Evolutionary conservation across 2,113 vertebrate genomes (phyloP).

Genomic region (Hippolais icterina): DNA sequence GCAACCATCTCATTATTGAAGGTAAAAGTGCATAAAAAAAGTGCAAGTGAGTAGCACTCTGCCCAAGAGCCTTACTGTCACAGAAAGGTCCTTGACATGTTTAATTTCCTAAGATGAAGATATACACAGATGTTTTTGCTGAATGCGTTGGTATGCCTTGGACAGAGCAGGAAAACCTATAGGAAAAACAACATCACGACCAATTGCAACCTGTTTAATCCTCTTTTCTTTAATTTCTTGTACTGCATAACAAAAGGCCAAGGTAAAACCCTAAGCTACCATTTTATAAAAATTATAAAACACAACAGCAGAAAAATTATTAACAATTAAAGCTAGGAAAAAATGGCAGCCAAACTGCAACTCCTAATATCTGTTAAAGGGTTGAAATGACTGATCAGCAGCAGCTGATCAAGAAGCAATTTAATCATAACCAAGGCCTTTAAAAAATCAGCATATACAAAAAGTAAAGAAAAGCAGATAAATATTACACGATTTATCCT

Average conservation of each 20-base stretch:
- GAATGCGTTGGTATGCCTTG: neutral
- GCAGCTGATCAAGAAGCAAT: constrained; percentile 18
- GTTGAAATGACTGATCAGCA: constrained; percentile 4
- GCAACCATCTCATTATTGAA: neutral
- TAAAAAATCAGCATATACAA: constrained; percentile 3
- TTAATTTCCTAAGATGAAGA: neutral
- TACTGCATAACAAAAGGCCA: neutral
- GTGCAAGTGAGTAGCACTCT: neutral
- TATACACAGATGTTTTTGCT: neutral
- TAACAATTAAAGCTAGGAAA: neutral
- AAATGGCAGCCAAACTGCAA: neutral
- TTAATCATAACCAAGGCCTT: neutral
- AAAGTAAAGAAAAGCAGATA: constrained; percentile 44
- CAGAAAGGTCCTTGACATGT: neutral
- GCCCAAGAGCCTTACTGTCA: neutral
- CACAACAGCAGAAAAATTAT: neutral
- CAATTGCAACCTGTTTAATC: neutral
- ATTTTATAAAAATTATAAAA: neutral
- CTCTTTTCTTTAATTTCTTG: neutral
- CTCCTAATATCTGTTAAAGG: neutral
- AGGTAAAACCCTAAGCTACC: neutral
- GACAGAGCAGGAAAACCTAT: neutral
- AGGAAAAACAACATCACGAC: neutral
- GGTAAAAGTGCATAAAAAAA: neutral
- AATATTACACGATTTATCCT: constrained; percentile 30